Evolutionary conservation across 1,140 invertebrate genomes (phyloP).

Genomic region (Sycophaga agraensis): DNA sequence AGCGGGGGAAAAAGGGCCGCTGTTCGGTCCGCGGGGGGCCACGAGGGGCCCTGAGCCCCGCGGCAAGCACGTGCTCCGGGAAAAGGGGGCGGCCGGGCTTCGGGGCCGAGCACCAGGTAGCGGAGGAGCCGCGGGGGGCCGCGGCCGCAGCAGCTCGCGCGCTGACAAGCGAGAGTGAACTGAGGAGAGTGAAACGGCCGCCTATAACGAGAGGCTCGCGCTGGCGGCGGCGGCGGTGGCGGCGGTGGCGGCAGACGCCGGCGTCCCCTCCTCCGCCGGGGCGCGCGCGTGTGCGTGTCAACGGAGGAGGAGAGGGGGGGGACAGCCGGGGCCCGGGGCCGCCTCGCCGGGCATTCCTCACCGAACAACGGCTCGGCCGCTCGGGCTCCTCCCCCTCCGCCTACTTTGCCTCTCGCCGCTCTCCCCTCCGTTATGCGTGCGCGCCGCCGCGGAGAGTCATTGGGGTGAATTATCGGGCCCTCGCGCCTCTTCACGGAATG

Average conservation of each 20-base stretch:
- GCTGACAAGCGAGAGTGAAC: conserved; percentile 50
- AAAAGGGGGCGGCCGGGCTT: too few species aligned
- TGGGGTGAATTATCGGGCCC: conserved; percentile 5
- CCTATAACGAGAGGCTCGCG: conserved; percentile 28
- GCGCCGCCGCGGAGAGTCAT: too few species aligned
- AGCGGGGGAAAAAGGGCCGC: too few species aligned
- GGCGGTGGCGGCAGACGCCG: neutral
- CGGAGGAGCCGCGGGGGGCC: too few species aligned
- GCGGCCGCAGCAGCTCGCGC: conserved; percentile 37
- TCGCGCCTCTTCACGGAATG: too few species aligned
- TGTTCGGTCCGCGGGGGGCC: too few species aligned
- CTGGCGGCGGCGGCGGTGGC: neutral
- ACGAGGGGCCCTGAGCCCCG: too few species aligned
- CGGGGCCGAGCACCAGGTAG: too few species aligned
- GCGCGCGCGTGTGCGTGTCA: too few species aligned
- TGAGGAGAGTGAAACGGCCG: conserved; percentile 36
- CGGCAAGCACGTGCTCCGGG: too few species aligned
- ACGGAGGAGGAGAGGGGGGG: too few species aligned
- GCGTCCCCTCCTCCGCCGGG: neutral
- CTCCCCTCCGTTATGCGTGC: too few species aligned
- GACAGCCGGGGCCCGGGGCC: neutral
- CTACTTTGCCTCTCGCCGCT: neutral
- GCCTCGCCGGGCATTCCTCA: conserved; percentile 15
- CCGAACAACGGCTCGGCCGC: conserved; percentile 19
- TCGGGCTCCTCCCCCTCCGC: neutral